Evolutionary conservation across 2,113 vertebrate species (phyloP), one percentile per base, ranked within the genome.

Genomic region (Ploceus nigricollis): DNA sequence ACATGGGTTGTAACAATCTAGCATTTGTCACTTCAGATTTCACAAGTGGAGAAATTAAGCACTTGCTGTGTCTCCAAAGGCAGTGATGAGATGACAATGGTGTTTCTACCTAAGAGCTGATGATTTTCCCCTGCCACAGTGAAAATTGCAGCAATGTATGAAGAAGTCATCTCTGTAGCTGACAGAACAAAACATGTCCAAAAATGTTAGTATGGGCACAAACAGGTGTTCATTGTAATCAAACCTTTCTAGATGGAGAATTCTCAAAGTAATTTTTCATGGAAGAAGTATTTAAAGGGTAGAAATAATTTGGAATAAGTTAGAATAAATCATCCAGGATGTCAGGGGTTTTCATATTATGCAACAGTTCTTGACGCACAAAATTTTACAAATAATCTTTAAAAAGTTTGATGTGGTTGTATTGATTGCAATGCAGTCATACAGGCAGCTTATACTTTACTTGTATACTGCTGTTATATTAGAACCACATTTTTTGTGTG

Each of bases 321-420:
- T 68, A 51, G 18, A 89, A 61, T 22, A 81, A 83, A 58, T 87
- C 47, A 70, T 70, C 11, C 11, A 39, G 28, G 31, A 17, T 69
- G 4, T 45, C 39, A 35, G 33, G 13, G 6, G 21, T 5, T 82
- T 79, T 66, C 19, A 50, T 82, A 57, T 33, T 58, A 45, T 13
- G 28, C 11, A 65, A 40, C 9, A 33, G 9, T 51, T 72, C 11
- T 35, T 64, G 22, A 71, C 1, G 0, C 65, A 6, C 0, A 72
- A 48, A 79, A 30, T 42, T 42, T 45, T 54, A 10, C 6, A 27
- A 5, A 2, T 7, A 11, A 2, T 19, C 37, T 80, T 63, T 27
- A 0, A 0, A 4, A 44, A 44, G 16, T 58, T 53, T 11, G 12
- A 33, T 53, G 13, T 7, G 3, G 2, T 40, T 15, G 3, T 27